phyloP scores from a whole-genome alignment of 1,140 invertebrate genomes.

The Pomphorhynchus laevis region DNA sequence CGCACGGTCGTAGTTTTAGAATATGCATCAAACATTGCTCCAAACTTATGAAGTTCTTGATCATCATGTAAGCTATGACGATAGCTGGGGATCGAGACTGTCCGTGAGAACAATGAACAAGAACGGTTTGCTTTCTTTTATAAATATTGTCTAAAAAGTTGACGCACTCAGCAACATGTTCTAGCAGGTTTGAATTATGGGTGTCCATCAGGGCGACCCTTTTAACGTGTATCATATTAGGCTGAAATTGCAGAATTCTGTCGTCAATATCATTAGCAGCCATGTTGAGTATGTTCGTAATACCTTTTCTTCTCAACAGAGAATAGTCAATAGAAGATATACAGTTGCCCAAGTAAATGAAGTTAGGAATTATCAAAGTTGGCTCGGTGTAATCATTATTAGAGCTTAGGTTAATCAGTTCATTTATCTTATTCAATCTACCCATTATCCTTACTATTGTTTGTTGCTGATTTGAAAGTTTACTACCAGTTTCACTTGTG shows the following conservation, averaged over 20 bases:
- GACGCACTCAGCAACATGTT: neutral
- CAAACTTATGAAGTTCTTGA: neutral
- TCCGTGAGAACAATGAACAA: neutral
- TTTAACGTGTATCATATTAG: too few species aligned
- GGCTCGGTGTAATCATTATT: too few species aligned
- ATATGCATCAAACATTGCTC: neutral
- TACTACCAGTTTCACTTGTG: too few species aligned
- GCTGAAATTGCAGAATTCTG: neutral
- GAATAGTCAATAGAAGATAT: neutral
- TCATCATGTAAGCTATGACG: neutral
- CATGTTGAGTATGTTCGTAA: neutral
- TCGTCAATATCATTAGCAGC: neutral
- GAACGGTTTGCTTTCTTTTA: neutral
- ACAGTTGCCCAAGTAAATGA: neutral
- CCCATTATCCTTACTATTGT: too few species aligned
- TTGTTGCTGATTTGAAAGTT: too few species aligned
- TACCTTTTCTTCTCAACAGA: neutral
- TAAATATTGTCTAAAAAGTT: neutral
- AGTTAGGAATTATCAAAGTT: neutral
- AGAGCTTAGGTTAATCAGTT: too few species aligned
- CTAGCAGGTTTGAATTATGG: neutral
- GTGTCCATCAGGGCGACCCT: neutral
- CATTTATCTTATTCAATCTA: too few species aligned
- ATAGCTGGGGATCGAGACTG: neutral
- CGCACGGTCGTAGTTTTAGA: neutral